phyloP scores from a whole-genome alignment of 2,888 invertebrate species.

The Cheiracanthium punctorium region DNA sequence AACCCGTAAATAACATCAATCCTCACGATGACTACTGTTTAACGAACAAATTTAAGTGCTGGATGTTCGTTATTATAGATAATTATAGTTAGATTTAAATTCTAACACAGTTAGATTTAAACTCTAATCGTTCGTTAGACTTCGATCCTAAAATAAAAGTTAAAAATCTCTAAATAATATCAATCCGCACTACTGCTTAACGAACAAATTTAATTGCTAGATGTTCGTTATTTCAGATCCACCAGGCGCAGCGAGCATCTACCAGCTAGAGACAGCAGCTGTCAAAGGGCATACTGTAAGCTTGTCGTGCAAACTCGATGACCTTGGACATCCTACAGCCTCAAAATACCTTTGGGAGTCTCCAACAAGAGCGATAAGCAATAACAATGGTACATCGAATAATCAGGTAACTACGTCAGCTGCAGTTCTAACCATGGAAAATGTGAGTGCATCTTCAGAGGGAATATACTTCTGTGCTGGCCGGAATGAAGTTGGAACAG shows the following conservation, averaged over 20 bases:
- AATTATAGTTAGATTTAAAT: no score
- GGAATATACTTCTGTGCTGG: slow-evolving; percentile 93
- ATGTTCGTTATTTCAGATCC: no score
- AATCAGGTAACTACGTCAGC: slow-evolving; percentile 22
- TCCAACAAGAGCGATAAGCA: slow-evolving; percentile 37
- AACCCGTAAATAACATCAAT: no score
- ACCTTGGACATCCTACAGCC: slow-evolving; percentile 65
- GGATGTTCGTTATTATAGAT: no score
- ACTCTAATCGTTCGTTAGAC: no score
- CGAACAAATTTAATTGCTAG: no score
- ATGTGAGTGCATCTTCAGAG: slow-evolving; percentile 88
- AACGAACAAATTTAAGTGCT: no score
- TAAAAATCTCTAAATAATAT: no score
- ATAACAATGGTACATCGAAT: slow-evolving; percentile 26
- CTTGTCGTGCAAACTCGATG: slow-evolving; percentile 59
- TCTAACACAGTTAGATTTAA: no score
- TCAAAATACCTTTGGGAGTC: slow-evolving; percentile 67
- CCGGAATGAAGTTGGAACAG: slow-evolving; percentile 88
- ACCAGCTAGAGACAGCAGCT: slow-evolving; percentile 49
- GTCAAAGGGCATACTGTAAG: slow-evolving; percentile 65
- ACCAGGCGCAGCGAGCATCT: slow-evolving; percentile 66
- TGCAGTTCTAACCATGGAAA: slow-evolving; percentile 74
- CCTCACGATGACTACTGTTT: no score
- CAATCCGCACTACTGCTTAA: no score
- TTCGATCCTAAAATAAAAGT: no score